These are phyloP conservation scores for Mormyrus hasselquistii DNA, from an alignment of 2,797 vertebrate genomes.

Conservation along the genomic window DNA sequence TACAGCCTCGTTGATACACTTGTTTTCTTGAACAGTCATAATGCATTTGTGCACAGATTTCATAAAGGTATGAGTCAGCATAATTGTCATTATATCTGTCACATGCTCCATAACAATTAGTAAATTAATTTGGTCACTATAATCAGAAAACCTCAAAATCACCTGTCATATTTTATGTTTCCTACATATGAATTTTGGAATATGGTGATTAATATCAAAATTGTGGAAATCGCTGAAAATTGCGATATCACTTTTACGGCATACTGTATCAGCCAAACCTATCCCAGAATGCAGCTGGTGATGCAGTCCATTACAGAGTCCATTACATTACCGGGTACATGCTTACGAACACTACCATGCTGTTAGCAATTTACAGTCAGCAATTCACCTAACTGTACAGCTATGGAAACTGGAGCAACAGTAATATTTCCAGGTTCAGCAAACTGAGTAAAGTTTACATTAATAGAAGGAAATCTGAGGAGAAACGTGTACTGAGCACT, in stretches of 20 bases:
- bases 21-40: neutral
- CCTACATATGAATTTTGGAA: neutral
- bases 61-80: neutral
- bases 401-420: neutral
- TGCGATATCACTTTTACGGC: neutral
- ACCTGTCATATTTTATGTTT: neutral
- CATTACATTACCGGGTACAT: neutral
- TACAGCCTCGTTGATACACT: neutral
- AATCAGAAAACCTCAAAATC: neutral
- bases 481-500: neutral
- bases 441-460: neutral
- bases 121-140: neutral
- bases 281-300: neutral
- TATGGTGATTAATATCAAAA: neutral
- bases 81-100: neutral
- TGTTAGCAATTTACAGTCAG: neutral
- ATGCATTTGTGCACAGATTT: neutral
- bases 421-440: neutral
- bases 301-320: neutral
- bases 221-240: neutral
- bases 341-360: neutral
- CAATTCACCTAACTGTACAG: neutral
- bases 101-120: neutral
- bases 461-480: neutral
- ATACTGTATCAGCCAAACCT: neutral